A percentile compares a stretch with the other conserved stretches of the same genome.
Conservation (phyloP, 2,888 invertebrate species). For the Biston stratarius region DNA sequence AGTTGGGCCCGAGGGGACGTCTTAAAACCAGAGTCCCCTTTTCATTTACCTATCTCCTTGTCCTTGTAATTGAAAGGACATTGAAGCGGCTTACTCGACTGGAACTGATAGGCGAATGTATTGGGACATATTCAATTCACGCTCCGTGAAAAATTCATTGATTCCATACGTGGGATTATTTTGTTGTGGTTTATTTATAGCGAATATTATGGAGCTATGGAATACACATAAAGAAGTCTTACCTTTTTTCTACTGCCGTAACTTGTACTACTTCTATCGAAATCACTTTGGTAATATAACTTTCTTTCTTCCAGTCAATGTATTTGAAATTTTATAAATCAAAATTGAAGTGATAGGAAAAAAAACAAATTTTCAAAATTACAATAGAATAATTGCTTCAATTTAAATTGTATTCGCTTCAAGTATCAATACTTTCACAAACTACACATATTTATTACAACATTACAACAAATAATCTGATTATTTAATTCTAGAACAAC, state of each 20-base stretch:
- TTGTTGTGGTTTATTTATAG: slow-evolving; percentile 44
- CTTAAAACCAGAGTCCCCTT: slow-evolving; percentile 74
- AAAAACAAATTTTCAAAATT: no score
- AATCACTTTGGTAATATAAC: no score
- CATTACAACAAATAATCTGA: no score
- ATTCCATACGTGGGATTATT: slow-evolving; percentile 38
- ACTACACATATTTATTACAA: no score
- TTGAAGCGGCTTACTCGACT: slow-evolving; percentile 71
- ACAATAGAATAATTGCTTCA: no score
- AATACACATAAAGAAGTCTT: not conserved
- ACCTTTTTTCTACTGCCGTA: not conserved
- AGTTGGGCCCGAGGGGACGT: slow-evolving; percentile 64
- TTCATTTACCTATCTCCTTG: slow-evolving; percentile 75
- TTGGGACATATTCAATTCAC: slow-evolving; percentile 60
- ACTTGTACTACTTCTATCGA: no score
- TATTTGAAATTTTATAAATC: no score
- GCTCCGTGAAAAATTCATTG: slow-evolving; percentile 38
- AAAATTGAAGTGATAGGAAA: no score
- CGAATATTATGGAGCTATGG: slow-evolving; percentile 29
- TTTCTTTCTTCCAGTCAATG: no score
- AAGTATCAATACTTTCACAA: no score
- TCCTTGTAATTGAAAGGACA: slow-evolving; percentile 77
- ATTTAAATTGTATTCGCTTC: no score
- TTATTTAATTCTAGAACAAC: no score
- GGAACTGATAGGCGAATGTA: slow-evolving; percentile 74